These are phyloP conservation scores for Ametastegia equiseti DNA, from an alignment of 2,888 invertebrate species.

Conservation along the genomic window DNA sequence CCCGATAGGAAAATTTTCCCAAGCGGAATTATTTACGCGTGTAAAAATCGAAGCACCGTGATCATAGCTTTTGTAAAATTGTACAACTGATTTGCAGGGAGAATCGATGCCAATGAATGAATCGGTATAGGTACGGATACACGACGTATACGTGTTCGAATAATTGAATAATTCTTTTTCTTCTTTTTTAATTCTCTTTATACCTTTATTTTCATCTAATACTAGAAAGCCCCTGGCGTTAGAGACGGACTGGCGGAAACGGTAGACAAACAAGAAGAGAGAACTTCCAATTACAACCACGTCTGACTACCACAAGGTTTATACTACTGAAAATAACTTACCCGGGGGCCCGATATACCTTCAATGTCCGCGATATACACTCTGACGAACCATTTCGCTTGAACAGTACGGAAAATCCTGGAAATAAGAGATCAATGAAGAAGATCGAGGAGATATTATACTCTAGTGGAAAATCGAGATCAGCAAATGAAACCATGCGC, in stretches of 20 bases:
- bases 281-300: background rate
- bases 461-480: no score
- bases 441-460: no score
- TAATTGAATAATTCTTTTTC: background rate
- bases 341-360: background rate
- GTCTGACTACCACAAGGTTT: conserved; percentile 17
- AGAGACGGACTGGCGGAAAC: background rate
- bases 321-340: conserved; percentile 25
- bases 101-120: no score
- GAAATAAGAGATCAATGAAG: no score
- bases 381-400: conserved; percentile 3
- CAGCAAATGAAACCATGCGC: no score
- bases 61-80: no score
- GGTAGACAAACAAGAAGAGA: conserved; percentile 35
- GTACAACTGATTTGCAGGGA: no score
- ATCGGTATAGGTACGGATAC: no score
- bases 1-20: no score
- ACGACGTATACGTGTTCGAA: conserved; percentile 1
- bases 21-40: background rate
- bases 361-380: background rate
- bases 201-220: background rate
- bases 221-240: conserved; percentile 8
- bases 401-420: no score
- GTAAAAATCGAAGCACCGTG: no score
- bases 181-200: background rate